Evolutionary conservation across 2,797 vertebrate genomes (phyloP).

Genomic region (Myotis vivesi): DNA sequence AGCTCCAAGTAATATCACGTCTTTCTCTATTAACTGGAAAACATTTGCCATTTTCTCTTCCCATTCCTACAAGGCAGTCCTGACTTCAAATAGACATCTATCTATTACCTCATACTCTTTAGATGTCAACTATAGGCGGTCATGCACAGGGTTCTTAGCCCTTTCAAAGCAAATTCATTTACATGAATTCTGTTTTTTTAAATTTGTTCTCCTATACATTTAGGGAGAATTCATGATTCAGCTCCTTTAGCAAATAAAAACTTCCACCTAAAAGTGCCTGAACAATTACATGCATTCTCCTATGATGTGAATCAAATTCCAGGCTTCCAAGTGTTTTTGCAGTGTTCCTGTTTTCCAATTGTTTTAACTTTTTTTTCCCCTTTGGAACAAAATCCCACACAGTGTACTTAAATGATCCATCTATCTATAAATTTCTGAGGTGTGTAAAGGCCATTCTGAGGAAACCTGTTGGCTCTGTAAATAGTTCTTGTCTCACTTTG

Average conservation of each 20-base stretch:
- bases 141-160: conserved; percentile 94
- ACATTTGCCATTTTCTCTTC: conserved; percentile 91
- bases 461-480: conserved; percentile 96
- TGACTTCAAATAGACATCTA: conserved; percentile 89
- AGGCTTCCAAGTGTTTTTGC: conserved; percentile 73
- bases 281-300: conserved; percentile 97
- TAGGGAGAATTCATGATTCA: conserved; percentile 95
- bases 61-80: conserved; percentile 94
- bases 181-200: conserved; percentile 93
- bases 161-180: conserved; percentile 98
- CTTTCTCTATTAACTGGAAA: conserved; percentile 93
- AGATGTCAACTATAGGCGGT: conserved; percentile 91
- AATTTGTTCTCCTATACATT: conserved; percentile 91
- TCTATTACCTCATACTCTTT: conserved; percentile 92
- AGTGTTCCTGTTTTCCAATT: not conserved
- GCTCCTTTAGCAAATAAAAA: conserved; percentile 97
- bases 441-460: conserved; percentile 94
- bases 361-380: not conserved
- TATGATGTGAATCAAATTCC: conserved; percentile 95
- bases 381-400: not conserved
- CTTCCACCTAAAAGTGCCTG: conserved; percentile 92
- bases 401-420: conserved; percentile 93
- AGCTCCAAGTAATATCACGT: conserved; percentile 94
- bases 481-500: conserved; percentile 97
- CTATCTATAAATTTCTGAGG: conserved; percentile 97